These are phyloP conservation scores for Engystomops pustulosus DNA, from an alignment of 2,113 vertebrate genomes.

Conservation along the genomic window DNA sequence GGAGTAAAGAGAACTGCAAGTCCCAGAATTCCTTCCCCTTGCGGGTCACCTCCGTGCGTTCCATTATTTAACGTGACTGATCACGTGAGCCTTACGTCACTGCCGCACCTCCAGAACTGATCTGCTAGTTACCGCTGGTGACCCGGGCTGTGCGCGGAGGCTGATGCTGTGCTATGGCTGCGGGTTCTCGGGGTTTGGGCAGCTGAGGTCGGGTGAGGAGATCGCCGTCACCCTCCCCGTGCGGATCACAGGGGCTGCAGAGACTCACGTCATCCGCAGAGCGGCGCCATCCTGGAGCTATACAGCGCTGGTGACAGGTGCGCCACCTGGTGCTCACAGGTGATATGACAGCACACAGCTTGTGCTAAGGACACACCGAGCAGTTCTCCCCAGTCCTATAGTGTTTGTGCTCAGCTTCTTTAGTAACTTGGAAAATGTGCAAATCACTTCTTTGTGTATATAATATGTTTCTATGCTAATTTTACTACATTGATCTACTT, in stretches of 20 bases:
- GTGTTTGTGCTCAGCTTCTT: no score
- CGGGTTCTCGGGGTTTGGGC: slow-evolving; percentile 82
- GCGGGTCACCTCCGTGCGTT: no score
- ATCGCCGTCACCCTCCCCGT: neutral
- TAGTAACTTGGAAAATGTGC: no score
- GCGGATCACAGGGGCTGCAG: neutral
- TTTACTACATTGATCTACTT: no score
- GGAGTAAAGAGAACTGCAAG: no score
- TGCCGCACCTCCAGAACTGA: rapidly evolving
- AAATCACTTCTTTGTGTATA: no score
- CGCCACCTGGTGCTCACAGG: neutral
- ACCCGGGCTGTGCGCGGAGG: neutral
- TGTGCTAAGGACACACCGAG: no score
- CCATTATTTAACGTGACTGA: neutral
- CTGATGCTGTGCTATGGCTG: slow-evolving; percentile 78
- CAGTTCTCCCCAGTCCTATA: no score
- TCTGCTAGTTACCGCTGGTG: no score
- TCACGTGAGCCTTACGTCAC: neutral
- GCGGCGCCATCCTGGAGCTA: slow-evolving; percentile 75
- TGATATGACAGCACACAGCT: neutral
- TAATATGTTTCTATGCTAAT: no score
- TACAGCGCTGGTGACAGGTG: slow-evolving; percentile 66
- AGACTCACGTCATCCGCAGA: slow-evolving; percentile 12
- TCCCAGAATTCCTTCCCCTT: no score
- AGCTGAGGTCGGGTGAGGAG: slow-evolving; percentile 64